Conservation (phyloP, 2,888 invertebrate genomes). For the Troides helena region DNA sequence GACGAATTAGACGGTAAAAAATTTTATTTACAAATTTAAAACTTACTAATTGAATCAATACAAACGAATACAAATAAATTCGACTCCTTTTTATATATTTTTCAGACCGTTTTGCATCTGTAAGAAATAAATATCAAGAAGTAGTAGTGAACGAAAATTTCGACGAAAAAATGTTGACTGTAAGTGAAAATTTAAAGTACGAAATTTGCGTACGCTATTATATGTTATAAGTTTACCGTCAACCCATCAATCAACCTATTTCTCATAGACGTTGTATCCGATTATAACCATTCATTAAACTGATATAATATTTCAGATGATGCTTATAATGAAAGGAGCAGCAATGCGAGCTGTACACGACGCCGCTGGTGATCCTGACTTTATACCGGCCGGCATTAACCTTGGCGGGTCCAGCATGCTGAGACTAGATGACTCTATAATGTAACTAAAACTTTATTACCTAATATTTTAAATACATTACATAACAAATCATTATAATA, state of each 20-base stretch:
- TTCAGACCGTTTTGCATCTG: conserved; percentile 43
- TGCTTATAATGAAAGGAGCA: conserved; percentile 44
- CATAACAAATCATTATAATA: not conserved
- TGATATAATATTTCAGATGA: conserved; percentile 39
- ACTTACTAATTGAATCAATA: no score
- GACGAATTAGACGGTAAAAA: conserved; percentile 49
- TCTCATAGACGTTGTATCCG: no score
- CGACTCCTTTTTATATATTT: conserved; percentile 16
- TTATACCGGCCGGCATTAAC: conserved; percentile 64
- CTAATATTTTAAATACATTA: not conserved
- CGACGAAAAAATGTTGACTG: conserved; percentile 46
- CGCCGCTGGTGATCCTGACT: conserved; percentile 29
- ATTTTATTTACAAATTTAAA: not conserved
- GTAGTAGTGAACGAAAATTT: conserved; percentile 38
- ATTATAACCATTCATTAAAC: not conserved
- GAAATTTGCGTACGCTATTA: not conserved
- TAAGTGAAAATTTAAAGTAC: conserved; percentile 37
- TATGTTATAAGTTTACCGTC: not conserved
- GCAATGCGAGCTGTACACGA: conserved; percentile 45
- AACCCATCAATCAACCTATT: not conserved
- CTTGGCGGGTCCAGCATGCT: conserved; percentile 61
- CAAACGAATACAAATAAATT: not conserved
- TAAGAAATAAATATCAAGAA: conserved; percentile 38
- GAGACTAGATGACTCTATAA: conserved; percentile 48
- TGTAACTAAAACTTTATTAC: conserved; percentile 43